A percentile compares a stretch with the other conserved stretches of the same genome.
These are phyloP conservation scores for Macrophya annulata DNA, from an alignment of 2,888 invertebrate species.

Conservation along the genomic window DNA sequence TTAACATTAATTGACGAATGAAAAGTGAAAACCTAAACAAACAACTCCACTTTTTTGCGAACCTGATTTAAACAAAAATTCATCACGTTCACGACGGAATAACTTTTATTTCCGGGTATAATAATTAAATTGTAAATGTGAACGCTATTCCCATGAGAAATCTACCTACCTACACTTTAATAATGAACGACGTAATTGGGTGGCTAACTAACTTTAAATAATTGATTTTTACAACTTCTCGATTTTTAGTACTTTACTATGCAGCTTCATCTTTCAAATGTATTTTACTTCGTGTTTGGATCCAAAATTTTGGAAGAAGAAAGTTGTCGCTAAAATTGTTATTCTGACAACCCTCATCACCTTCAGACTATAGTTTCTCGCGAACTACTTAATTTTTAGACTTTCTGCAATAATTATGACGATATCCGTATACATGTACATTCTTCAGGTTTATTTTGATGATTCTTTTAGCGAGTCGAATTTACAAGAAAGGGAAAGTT, in stretches of 20 bases:
- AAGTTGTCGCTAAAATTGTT: constrained; percentile 34
- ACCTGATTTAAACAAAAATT: too few relatives aligned
- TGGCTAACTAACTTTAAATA: too few relatives aligned
- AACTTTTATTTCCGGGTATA: neutral
- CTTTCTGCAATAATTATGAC: neutral
- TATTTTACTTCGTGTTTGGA: neutral
- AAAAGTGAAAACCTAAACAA: too few relatives aligned
- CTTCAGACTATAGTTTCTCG: neutral
- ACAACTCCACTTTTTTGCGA: too few relatives aligned
- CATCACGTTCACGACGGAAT: neutral
- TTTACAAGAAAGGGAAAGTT: constrained; percentile 2
- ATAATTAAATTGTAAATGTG: neutral
- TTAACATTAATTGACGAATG: too few relatives aligned
- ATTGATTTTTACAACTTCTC: too few relatives aligned
- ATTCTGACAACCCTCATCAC: constrained; percentile 59
- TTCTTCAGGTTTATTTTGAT: neutral
- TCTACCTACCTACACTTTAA: too few relatives aligned
- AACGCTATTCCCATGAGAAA: neutral
- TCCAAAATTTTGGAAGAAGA: neutral
- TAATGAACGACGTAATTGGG: too few relatives aligned
- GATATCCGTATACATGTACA: neutral
- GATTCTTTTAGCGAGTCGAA: neutral
- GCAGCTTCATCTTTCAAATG: neutral
- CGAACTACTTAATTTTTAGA: neutral
- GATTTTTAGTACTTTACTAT: neutral